A percentile compares a stretch with the other conserved stretches of the same genome.
Conservation (phyloP, 2,888 invertebrate genomes). For the Conchocele bisecta region DNA sequence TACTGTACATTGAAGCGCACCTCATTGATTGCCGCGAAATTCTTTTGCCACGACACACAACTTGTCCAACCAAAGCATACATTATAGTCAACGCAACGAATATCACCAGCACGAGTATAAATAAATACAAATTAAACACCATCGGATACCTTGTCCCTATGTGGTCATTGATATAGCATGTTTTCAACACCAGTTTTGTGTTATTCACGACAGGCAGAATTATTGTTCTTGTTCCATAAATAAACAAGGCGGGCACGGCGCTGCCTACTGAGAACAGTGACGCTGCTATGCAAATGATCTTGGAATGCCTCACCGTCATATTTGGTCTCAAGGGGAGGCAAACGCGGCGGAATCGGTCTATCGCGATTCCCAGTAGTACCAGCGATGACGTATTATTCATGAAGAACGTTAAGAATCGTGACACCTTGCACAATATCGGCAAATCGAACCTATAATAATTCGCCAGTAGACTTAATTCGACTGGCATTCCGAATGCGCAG, state of each 20-base stretch:
- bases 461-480: slow-evolving; percentile 54
- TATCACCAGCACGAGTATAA: slow-evolving; percentile 44
- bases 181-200: slow-evolving; percentile 39
- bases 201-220: slow-evolving; percentile 23
- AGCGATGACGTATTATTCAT: slow-evolving; percentile 66
- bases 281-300: slow-evolving; percentile 51
- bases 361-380: slow-evolving; percentile 64
- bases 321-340: slow-evolving; percentile 59
- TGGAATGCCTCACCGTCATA: slow-evolving; percentile 59
- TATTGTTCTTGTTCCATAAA: slow-evolving; percentile 64
- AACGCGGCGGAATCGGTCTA: slow-evolving; percentile 66
- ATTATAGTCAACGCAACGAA: slow-evolving; percentile 51
- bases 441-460: slow-evolving; percentile 61
- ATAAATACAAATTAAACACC: slow-evolving; percentile 57
- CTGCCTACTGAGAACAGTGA: slow-evolving; percentile 49
- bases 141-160: slow-evolving; percentile 51
- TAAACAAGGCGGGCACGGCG: slow-evolving; percentile 63
- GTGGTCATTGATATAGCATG: slow-evolving; percentile 59
- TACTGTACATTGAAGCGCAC: too few relatives aligned
- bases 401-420: slow-evolving; percentile 62
- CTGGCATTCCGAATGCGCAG: slow-evolving; percentile 64
- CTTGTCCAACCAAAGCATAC: slow-evolving; percentile 59
- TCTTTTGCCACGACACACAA: slow-evolving; percentile 32
- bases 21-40: slow-evolving; percentile 1
- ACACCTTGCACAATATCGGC: slow-evolving; percentile 62